Base-by-base conservation (phyloP, 2,888 invertebrate genomes). In the Halictus ligatus region DNA sequence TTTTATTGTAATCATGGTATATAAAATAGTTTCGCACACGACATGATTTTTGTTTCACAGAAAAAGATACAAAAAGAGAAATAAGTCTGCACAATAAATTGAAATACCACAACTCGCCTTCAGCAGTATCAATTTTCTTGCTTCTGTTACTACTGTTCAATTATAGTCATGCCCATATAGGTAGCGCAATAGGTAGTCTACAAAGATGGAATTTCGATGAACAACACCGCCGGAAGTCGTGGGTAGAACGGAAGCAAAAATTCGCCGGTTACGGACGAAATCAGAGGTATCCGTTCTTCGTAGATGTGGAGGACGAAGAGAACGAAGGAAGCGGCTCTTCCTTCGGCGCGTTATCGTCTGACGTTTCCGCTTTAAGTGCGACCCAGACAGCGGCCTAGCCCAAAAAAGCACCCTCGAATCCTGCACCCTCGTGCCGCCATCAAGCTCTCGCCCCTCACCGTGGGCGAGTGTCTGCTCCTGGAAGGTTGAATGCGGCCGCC, bases 321-420 rank as follows among this genome's bases (percentile, higher is more conserved):
- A 15, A 10, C 43, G 78, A 64, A 64, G n/a, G 48, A 83, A 58
- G 35, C 50, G 46, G 60, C 73, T 46, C 50, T 64, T 60, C 69
- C 54, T 15, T 15, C 7, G 69, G 4, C 43, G 48, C 71, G 84
- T 75, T 78, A 84, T 81, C 81, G 80, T 74, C 78, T 54, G 81
- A 78, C 87, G 81, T 86, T 81, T 86, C 86, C 86, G 86, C 81
- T 86, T 87, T 87, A 87, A 87, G 77, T 71, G 84, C 86, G 87
- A 87, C 75, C 81, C 87, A 84, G 87, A 87, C 87, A 79, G 74
- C 80, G 75, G 48, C 43, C 67, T 48, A 60, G 60, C 78, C 78
- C 67, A 81, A 86, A 87, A 87, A 87, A 76, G 29, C 78, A 80
- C 64, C 84, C 85, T 86, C 86, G 80, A 81, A 85, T 83, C 71